Base-by-base conservation (phyloP, 2,113 vertebrate genomes). In the Pithys albifrons region DNA sequence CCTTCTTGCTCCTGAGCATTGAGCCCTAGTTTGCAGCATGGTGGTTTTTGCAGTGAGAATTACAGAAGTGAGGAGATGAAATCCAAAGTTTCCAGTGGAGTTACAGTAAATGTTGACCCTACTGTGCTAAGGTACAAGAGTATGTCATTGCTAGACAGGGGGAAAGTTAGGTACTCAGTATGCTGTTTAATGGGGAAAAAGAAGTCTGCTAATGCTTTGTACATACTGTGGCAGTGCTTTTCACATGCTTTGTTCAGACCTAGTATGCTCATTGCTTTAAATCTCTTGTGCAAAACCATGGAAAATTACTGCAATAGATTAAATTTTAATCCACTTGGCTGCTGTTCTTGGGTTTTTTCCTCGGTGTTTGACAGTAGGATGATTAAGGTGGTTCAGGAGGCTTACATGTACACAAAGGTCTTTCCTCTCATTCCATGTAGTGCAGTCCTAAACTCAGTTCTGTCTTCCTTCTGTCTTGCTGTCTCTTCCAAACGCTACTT, bases 1-100 rank as follows among this genome's bases (percentile, higher is more conserved):
- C 31, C 13, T 52, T 43, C 35, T 45, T 6, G 5, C 58, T 64
- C 43, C 27, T 58, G n/a, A 25, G 31, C 24, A 1, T 13, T 37
- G 29, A 6, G 12, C 29, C 17, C 10, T 18, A 27, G 8, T 61
- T n/a, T 70, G 59, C 3, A 2, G 39, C 23, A 18, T 0, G 3
- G 11, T 19, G 17, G 1, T 46, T 78, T 65, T 35, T 49, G 19
- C 31, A 17, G 37, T 23, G 20, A 29, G 27, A 13, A 16, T 70
- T 48, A 4, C 0, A 3, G 17, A 62, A 74, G 41, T 33, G n/a
- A 66, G 41, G 37, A 52, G 29, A 35, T 52, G 1, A 3, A 51
- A 65, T 25, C 12, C 20, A 9, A n/a, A 37, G 29, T 80, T 93
- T 64, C 8, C 14, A 14, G 20, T 51, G 45, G 16, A 78, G 22